A percentile compares a stretch with the other conserved stretches of the same genome.
These are phyloP conservation scores for Podiceps cristatus DNA, from an alignment of 2,113 vertebrate genomes.

Conservation along the genomic window DNA sequence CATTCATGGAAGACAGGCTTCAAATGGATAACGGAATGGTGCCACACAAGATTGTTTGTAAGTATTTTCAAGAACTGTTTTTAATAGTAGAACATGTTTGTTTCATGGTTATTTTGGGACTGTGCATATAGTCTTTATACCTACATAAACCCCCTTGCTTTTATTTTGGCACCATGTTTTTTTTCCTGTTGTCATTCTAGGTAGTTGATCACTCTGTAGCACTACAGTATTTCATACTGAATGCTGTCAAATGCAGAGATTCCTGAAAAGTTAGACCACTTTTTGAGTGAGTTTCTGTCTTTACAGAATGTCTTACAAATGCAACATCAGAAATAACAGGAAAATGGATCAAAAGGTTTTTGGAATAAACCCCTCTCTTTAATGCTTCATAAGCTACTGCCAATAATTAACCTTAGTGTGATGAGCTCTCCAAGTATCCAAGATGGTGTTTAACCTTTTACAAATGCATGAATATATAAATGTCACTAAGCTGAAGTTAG, in stretches of 20 bases:
- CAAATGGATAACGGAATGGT: conserved; percentile 89
- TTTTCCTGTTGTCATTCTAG: neutral
- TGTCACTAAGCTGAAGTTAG: neutral
- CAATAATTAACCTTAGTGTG: neutral
- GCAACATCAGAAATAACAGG: neutral
- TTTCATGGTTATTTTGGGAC: neutral
- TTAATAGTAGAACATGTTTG: neutral
- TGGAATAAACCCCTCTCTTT: neutral
- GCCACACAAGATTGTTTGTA: conserved; percentile 92
- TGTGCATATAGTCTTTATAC: neutral
- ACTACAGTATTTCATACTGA: neutral
- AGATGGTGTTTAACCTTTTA: neutral
- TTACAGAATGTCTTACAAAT: neutral
- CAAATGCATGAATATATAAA: neutral
- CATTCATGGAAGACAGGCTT: conserved; percentile 93
- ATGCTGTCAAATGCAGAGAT: neutral
- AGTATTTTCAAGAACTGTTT: conserved; percentile 45
- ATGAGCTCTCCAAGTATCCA: neutral
- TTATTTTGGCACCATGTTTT: neutral
- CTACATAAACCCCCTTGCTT: fast-evolving
- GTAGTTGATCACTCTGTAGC: neutral
- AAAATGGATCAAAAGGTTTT: neutral
- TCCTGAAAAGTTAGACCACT: neutral
- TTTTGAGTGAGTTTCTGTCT: neutral
- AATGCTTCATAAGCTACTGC: neutral